Base-by-base conservation (phyloP, 2,113 vertebrate genomes). In the Oncorhynchus nerka region DNA sequence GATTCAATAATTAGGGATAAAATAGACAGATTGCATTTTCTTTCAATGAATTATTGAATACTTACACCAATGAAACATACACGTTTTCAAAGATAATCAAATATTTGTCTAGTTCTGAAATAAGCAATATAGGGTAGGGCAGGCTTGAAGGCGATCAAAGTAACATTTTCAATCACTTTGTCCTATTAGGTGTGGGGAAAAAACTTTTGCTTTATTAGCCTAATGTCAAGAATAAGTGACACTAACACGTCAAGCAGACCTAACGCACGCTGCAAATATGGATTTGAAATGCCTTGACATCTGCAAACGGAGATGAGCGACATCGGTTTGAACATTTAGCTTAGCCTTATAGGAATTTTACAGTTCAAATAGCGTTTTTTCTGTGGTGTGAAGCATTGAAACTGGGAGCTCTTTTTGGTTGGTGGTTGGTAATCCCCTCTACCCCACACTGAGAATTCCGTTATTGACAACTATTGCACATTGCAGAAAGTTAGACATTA, bases 401-500 rank as follows among this genome's bases (percentile, higher is more conserved):
- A 88, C 64, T 75, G 7, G 5, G 9, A 71, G 55, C 4, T n/a
- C 32, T 59, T 20, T 72, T 13, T 71, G 12, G 77, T 51, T 5
- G 24, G 61, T 45, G 70, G 11, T 48, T 78, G 88, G 90, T 81
- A 75, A 88, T 89, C 61, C 9, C 39, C 39, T 45, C 9, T 45
- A 11, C 39, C 88, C 73, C 80, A 39, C 79, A 22, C 76, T 75
- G 83, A 86, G 69, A 78, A 83, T 91, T 87, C 83, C 80, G 82
- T 74, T 76, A 76, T 51, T 61, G 65, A 22, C 9, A 30, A 20
- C 30, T 55, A 55, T 55, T 20, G 65, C 13, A 30, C 22, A n/a
- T n/a, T 65, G 39, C 39, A 45, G 39, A 45, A 45, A 19, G 70
- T 74, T 15, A 55, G 4, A 55, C 12, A 55, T 45, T 45, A 45